Percentiles rank a stretch among this genome's conserved stretches.
These are phyloP conservation scores for Lycodopsis pacificus DNA, from an alignment of 2,797 vertebrate genomes.

Conservation along the genomic window DNA sequence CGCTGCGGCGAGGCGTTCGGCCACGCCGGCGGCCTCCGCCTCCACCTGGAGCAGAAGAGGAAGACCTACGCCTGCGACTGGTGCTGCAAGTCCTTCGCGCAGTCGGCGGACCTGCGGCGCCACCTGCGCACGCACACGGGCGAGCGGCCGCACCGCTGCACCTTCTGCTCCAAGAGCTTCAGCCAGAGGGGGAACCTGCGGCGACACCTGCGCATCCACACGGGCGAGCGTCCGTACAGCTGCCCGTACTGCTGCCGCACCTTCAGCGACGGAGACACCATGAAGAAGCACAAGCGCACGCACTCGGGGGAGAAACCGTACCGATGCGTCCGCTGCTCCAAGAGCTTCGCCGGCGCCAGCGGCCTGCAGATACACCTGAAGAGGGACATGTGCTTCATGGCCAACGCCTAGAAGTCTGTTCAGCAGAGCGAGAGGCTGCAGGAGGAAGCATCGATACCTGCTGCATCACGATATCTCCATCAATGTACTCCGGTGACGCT, in stretches of 20 bases:
- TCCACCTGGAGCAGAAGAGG: conserved; percentile 80
- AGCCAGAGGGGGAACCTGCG: conserved; percentile 85
- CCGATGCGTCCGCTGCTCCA: conserved; percentile 65
- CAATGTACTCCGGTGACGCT: too few species aligned
- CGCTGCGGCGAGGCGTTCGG: conserved; percentile 81
- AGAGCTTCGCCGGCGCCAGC: conserved; percentile 63
- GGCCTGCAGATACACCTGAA: conserved; percentile 77
- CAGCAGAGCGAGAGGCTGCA: background rate
- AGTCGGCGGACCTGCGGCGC: conserved; percentile 85
- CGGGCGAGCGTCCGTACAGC: conserved; percentile 82
- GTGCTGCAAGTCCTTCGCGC: conserved; percentile 85
- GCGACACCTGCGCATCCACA: conserved; percentile 84
- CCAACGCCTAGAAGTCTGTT: conserved; percentile 36
- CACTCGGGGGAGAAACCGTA: conserved; percentile 71
- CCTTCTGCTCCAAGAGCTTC: conserved; percentile 85
- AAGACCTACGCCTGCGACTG: conserved; percentile 82
- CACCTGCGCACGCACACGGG: conserved; percentile 86
- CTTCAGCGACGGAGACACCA: conserved; percentile 82
- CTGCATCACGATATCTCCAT: too few species aligned
- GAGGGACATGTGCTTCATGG: conserved; percentile 65
- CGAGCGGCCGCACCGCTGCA: conserved; percentile 84
- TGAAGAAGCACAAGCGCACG: conserved; percentile 82
- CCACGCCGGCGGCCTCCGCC: conserved; percentile 69
- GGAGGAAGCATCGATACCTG: background rate
- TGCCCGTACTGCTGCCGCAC: conserved; percentile 79